Base-by-base conservation (phyloP, 92 coral and sea anemone species). In the Actinernus sp. region DNA sequence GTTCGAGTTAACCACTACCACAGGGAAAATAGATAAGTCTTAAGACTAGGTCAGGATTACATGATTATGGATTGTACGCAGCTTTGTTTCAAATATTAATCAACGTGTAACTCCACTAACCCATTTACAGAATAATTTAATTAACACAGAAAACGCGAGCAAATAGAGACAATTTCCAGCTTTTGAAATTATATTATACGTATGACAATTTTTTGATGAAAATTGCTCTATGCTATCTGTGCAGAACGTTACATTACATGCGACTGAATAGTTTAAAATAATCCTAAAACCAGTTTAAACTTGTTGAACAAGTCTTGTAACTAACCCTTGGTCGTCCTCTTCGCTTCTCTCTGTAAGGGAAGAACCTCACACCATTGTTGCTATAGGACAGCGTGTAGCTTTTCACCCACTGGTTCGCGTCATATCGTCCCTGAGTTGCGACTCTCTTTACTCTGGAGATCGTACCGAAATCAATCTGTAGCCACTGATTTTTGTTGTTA, bases 371-470 rank as follows among this genome's bases (percentile, higher is more conserved):
- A 43, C 97, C 97, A 53, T 90, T 81, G 60, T 55, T 61, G 43
- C 97, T 90, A 32, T 80, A 90, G 3, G 92, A 67, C 47, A 90
- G 23, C 12, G 61, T 48, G 36, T 69, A 90, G 24, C 78, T 85
- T 47, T 74, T 86, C 37, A 88, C 92, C 97, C 97, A 90, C 67
- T 90, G 92, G 58, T 90, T 81, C 14, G 97, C 92, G 63, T 90
- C 87, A 21, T 90, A 91, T 0, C 97, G 89, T 28, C 97, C 97
- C 47, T 90, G 97, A 7, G 79, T 74, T 26, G 71, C 69, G 14
- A 81, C 52, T 24, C 92, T 84, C 49, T 74, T 85, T 3, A 90
- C 74, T 4, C 83, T 65, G 0, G 97, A 73, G 20, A 63, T 41
- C 13, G 70, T 71, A 43, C 89, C 92, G 65, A 90, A 64, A 38